Evolutionary conservation across 1,140 invertebrate species (phyloP).

Genomic region (Sminthurides bifidus): DNA sequence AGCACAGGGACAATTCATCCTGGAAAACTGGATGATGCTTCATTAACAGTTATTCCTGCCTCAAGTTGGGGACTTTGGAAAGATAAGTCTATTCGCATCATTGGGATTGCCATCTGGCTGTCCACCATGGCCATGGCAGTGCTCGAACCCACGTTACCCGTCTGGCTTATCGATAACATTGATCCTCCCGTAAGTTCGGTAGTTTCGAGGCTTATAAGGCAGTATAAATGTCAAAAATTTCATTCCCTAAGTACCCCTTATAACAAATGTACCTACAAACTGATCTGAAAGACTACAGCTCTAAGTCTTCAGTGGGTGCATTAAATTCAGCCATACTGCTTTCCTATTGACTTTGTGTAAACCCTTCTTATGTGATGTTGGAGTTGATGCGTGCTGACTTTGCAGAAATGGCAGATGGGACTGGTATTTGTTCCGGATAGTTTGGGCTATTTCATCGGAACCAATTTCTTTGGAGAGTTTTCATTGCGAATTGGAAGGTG

Average conservation of each 20-base stretch:
- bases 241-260: too few species aligned
- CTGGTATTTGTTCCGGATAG: constrained; percentile 73
- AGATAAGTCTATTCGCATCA: constrained; percentile 26
- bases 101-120: constrained; percentile 42
- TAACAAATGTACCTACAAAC: too few species aligned
- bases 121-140: constrained; percentile 67
- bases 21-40: not conserved
- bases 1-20: not conserved
- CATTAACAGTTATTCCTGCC: constrained; percentile 1
- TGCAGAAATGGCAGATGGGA: constrained; percentile 60
- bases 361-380: too few species aligned
- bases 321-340: too few species aligned
- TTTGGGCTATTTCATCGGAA: constrained; percentile 65
- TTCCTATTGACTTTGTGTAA: too few species aligned
- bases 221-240: not conserved
- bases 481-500: constrained; percentile 52
- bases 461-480: constrained; percentile 56
- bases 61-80: constrained; percentile 16
- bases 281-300: too few species aligned
- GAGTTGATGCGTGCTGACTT: constrained; percentile 12
- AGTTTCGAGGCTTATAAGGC: not conserved
- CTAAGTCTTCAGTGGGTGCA: too few species aligned
- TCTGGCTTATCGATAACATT: constrained; percentile 61
- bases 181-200: constrained; percentile 51
- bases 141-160: constrained; percentile 65